Evolutionary conservation across 2,797 vertebrate species (phyloP), one percentile per base, ranked within the genome.

Genomic region (Malacoraja senta): DNA sequence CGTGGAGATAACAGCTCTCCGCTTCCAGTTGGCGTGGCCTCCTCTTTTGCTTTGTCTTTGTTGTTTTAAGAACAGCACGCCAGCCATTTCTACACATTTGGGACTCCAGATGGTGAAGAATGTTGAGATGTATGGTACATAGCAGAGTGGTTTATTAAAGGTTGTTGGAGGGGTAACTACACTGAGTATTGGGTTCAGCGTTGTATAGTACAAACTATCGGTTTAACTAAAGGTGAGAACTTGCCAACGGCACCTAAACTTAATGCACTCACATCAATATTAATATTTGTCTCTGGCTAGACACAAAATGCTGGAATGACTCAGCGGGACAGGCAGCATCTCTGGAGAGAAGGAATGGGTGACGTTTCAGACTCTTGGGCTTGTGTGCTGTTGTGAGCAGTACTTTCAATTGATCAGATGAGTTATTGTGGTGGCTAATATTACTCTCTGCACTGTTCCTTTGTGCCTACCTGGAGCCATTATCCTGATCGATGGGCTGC

Each of bases 1-100:
- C 29, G 94, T 95, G 94, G 95, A 94, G 94, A 96, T 95, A 95
- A 94, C 93, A 93, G 94, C 93, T 95, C 95, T 94, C 94, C 95
- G 94, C 94, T 94, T 95, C 93, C 93, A 93, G 93, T 24, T 84
- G 93, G 94, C 68, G 13, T 3, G 10, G 17, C 95, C 94, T 95
- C 93, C 94, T 94, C 95, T 90, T 61, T 94, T 95, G 94, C 95
- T 94, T 94, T 95, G 94, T 95, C 95, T 94, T 95, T 93, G 94
- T 95, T 94, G 94, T 94, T 94, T 94, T 94, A 94, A 95, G 93
- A 74, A 44, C 93, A 74, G 93, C 94, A 95, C 95, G 91, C 88
- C 93, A 94, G 93, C 93, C 94, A 38, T 95, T 86, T 93, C 94
- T 93, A 95, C 94, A 95, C 95, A 96, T 95, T 94, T 95, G 94